Evolutionary conservation across 2,113 vertebrate genomes (phyloP), one percentile per base, ranked within the genome.

Genomic region (Paracanthobrama guichenoti): DNA sequence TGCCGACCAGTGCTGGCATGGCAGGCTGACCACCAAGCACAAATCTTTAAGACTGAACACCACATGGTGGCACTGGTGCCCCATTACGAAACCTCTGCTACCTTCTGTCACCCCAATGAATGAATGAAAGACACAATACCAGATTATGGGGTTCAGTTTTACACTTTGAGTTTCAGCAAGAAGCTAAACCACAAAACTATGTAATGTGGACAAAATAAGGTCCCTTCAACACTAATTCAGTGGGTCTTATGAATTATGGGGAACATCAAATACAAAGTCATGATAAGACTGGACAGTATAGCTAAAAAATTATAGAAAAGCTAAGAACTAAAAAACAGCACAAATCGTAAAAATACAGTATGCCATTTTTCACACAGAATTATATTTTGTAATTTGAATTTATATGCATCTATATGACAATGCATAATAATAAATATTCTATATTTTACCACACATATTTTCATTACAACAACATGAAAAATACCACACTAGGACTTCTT

Each of bases 21-120:
- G 72, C 84, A 77, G 31, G 42, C 42, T 66, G 74, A 79, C 81
- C 75, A 50, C 39, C 12, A 69, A 31, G 62, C 24, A 74, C 44
- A 14, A 11, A 64, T 35, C 64, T 16, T 12, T 3, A 42, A 28
- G 26, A 57, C 42, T 35, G 26, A 31, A n/a, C 46, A 73, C 90
- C 89, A 89, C 89, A 88, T 88, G 90, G 82, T 86, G 90, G 88
- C 89, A 88, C 81, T 90, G 81, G 81, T 86, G 86, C 74, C 62
- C 84, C 87, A 74, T 66, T 44, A 44, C n/a, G 35, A 44, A 79
- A 64, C 69, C 62, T 48, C 59, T n/a, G 67, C 55, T 73, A 50
- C 35, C 26, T 18, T 26, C 62, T 39, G 26, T 46, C 59, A 79
- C 20, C 13, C 35, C 48, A 62, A n/a, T 35, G 59, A 42, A 71